Percentiles rank a stretch among this genome's conserved stretches.
Evolutionary conservation across 2,888 invertebrate genomes (phyloP).

Genomic region (Acrobasis consociella): DNA sequence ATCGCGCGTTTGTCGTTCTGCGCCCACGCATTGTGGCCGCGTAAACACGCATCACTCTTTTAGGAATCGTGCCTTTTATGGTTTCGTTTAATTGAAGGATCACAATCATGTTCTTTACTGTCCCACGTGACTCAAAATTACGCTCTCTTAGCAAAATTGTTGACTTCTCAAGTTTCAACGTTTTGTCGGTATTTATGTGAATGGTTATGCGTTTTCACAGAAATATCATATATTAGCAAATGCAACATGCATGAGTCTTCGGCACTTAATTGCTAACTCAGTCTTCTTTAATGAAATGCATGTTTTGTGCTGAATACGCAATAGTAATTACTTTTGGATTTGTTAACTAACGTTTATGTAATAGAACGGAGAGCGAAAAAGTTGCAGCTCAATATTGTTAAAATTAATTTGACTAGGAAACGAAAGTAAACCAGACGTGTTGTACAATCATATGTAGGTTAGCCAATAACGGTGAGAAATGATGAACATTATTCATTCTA

Average conservation of each 20-base stretch:
- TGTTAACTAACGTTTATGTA: conserved; percentile 10
- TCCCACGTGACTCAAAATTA: not conserved
- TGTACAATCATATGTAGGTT: too few species aligned
- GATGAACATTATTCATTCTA: too few species aligned
- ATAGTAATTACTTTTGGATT: conserved; percentile 1
- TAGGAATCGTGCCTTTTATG: conserved; percentile 17
- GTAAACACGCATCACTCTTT: conserved; percentile 24
- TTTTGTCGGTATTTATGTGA: not conserved
- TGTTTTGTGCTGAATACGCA: not conserved
- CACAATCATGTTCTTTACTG: conserved; percentile 2
- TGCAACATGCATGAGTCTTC: not conserved
- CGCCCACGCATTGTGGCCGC: conserved; percentile 38
- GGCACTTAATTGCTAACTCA: not conserved
- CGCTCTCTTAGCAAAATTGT: not conserved
- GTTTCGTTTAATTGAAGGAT: conserved; percentile 7
- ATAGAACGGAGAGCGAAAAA: conserved; percentile 1
- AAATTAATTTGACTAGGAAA: not conserved
- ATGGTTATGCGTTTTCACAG: conserved; percentile 6
- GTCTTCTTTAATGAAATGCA: not conserved
- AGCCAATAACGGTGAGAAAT: too few species aligned
- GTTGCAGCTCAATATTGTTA: not conserved
- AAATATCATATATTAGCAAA: conserved; percentile 9
- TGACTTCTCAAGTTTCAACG: not conserved
- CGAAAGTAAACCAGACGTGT: not conserved
- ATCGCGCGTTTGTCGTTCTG: conserved; percentile 50